Conservation (phyloP, 2,888 invertebrate genomes). For the Proisotoma minuta region DNA sequence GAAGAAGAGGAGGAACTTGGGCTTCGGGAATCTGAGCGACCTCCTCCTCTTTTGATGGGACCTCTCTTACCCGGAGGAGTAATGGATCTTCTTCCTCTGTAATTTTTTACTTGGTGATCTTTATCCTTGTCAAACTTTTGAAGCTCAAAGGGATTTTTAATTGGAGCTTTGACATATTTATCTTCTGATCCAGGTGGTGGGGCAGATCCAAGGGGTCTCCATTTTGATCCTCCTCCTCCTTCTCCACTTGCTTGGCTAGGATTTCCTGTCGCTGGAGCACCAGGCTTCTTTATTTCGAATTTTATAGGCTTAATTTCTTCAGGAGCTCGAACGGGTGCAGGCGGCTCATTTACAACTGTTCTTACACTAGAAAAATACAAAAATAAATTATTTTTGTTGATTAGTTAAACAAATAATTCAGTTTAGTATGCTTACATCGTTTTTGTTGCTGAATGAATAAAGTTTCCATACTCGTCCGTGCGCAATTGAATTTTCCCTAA, state of each 20-base stretch:
- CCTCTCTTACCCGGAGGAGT: slow-evolving; percentile 17
- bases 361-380: slow-evolving; percentile 33
- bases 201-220: slow-evolving; percentile 17
- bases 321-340: slow-evolving; percentile 12
- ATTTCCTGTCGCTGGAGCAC: slow-evolving; percentile 10
- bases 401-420: not conserved
- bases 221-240: slow-evolving; percentile 18
- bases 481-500: slow-evolving; percentile 34
- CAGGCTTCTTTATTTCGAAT: slow-evolving; percentile 37
- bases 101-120: slow-evolving; percentile 20
- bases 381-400: no score
- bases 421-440: slow-evolving; percentile 22
- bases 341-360: slow-evolving; percentile 35
- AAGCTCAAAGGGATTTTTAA: slow-evolving; percentile 23
- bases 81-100: slow-evolving; percentile 23
- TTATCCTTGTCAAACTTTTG: slow-evolving; percentile 20
- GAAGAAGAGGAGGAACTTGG: slow-evolving; percentile 7
- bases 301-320: slow-evolving; percentile 22
- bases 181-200: not conserved
- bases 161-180: not conserved
- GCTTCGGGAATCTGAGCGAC: slow-evolving; percentile 21
- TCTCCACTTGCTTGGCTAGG: slow-evolving; percentile 9
- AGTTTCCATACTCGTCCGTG: slow-evolving; percentile 42
- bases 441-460: slow-evolving; percentile 27
- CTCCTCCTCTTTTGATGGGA: slow-evolving; percentile 11